phyloP scores from a whole-genome alignment of 1,140 invertebrate species.

The Homarus americanus region DNA sequence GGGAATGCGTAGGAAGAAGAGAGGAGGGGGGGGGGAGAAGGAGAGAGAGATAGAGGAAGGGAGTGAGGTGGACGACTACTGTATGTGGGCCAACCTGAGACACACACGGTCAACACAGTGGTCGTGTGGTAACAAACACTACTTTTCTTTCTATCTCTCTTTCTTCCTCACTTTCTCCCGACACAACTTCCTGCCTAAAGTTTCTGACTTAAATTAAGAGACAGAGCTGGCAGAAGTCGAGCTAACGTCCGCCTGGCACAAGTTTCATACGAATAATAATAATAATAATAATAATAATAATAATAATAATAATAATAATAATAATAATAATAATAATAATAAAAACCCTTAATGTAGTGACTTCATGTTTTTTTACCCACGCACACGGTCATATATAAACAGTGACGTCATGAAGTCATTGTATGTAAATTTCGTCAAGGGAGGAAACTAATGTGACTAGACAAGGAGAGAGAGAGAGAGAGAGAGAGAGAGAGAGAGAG shows the following conservation, averaged over 20 bases:
- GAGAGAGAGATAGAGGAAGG: too few species aligned
- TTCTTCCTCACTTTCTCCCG: too few species aligned
- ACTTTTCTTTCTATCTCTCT: neutral
- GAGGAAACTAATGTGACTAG: neutral
- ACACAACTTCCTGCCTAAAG: too few species aligned
- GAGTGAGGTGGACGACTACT: neutral
- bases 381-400: neutral
- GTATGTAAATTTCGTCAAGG: neutral
- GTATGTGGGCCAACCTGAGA: neutral
- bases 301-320: neutral
- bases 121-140: neutral
- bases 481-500: constrained; percentile 6
- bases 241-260: neutral
- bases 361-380: neutral
- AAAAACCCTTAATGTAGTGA: neutral
- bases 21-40: too few species aligned
- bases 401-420: neutral
- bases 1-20: too few species aligned
- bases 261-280: neutral
- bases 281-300: neutral
- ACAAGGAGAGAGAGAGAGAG: neutral
- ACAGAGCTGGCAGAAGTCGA: too few species aligned
- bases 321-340: neutral
- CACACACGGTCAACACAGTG: neutral
- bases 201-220: too few species aligned